Conservation (phyloP, 2,797 vertebrate species). For the Lates japonicus region DNA sequence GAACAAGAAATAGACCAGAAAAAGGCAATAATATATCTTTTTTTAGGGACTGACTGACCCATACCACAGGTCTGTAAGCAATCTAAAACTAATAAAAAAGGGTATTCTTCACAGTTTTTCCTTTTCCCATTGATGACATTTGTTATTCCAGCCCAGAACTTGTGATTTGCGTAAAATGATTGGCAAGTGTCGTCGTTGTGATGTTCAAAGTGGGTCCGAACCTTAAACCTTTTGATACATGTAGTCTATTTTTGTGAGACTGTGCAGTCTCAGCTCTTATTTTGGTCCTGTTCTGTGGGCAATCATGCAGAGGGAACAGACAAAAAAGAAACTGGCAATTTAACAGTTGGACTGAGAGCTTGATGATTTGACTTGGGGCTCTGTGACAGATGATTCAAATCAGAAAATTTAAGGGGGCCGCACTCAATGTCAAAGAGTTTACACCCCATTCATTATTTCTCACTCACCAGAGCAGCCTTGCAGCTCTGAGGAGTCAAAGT, state of each 20-base stretch:
- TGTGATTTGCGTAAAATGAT: background rate
- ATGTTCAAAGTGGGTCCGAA: conserved; percentile 1
- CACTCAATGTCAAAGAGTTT: conserved; percentile 57
- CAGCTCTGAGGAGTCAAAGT: conserved; percentile 15
- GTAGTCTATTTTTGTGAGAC: background rate
- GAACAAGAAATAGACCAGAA: background rate
- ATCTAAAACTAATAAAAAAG: background rate
- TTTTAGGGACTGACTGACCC: background rate
- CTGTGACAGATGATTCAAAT: conserved; percentile 69
- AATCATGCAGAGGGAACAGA: conserved; percentile 9
- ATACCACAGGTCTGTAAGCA: background rate
- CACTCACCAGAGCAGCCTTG: conserved; percentile 24
- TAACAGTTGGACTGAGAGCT: conserved; percentile 51
- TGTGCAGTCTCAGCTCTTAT: conserved; percentile 1
- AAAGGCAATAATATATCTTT: background rate
- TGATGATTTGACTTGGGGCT: conserved; percentile 53
- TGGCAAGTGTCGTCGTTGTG: background rate
- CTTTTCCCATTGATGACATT: background rate
- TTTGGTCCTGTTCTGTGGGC: conserved; percentile 1
- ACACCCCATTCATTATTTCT: conserved; percentile 53
- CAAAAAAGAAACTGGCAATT: conserved; percentile 22
- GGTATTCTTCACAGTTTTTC: background rate
- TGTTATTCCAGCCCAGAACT: background rate
- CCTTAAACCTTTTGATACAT: background rate
- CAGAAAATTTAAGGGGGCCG: conserved; percentile 30